phyloP scores from a whole-genome alignment of 2,113 vertebrate genomes.

The Pleuronectes platessa region DNA sequence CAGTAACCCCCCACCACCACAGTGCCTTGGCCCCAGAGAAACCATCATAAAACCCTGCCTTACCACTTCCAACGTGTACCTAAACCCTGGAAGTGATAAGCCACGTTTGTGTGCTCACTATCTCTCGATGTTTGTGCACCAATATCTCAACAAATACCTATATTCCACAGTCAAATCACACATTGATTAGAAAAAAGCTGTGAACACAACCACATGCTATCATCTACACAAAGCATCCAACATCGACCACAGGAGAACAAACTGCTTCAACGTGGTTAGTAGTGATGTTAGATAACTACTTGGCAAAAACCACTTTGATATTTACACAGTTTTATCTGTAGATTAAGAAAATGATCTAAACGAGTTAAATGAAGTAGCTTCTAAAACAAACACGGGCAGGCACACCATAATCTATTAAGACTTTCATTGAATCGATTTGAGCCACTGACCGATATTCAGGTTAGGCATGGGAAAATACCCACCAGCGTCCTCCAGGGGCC shows the following conservation, averaged over 20 bases:
- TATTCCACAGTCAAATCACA: background rate
- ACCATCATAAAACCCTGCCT: no score
- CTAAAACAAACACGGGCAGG: slow-evolving; percentile 58
- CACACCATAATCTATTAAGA: slow-evolving; percentile 53
- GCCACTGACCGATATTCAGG: slow-evolving; percentile 80
- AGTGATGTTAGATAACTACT: background rate
- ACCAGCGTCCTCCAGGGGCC: slow-evolving; percentile 98
- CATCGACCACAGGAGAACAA: background rate
- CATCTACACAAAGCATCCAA: background rate
- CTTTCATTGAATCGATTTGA: slow-evolving; percentile 70
- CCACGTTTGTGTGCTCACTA: no score
- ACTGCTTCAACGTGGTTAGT: background rate
- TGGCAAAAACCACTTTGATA: background rate
- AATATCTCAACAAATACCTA: no score
- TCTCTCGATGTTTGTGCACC: no score
- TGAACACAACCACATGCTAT: background rate
- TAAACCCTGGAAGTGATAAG: no score
- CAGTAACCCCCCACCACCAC: no score
- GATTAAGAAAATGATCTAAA: background rate
- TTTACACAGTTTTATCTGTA: background rate
- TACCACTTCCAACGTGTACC: no score
- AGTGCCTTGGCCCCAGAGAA: no score
- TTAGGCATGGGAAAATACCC: slow-evolving; percentile 85
- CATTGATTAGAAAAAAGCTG: background rate
- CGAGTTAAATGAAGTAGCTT: slow-evolving; percentile 5